Evolutionary conservation across 2,113 vertebrate genomes (phyloP), one percentile per base, ranked within the genome.

Genomic region (Strix aluco): DNA sequence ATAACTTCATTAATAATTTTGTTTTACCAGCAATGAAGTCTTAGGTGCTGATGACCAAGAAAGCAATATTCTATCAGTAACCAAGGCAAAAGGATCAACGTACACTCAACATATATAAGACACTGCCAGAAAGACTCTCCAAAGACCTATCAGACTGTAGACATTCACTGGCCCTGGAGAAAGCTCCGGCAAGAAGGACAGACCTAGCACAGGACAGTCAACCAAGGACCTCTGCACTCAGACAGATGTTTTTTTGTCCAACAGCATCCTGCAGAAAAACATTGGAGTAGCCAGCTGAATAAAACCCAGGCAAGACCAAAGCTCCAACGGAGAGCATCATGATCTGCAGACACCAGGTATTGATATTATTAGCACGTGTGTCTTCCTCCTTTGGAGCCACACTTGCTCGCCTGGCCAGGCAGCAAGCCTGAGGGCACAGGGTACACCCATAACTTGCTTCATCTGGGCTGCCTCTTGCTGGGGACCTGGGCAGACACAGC

Each of bases 371-470:
- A 80, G 34, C 42, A 40, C 0, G 0, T 5, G 23, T 26, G 19
- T 67, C 29, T 88, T 77, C 55, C 38, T 72, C 22, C 40, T 49
- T 58, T 57, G 69, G n/a, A 94, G 49, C 54, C 51, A 80, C 52
- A 16, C 15, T 40, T 47, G 57, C 17, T 34, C 2, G 0, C 34
- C 72, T 15, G 63, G 34, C 63, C 61, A 17, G 2, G 42, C 67
- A 92, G 34, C 0, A 0, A 80, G 74, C 34, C 36, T 21, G 10
- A 77, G 52, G 46, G 26, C 0, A 0, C 47, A 63, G 47, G 42
- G 23, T 13, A 21, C 0, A 1, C 54, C 49, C 29, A 32, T 1
- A 0, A 36, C 57, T 29, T 4, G 1, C 30, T 81, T 62, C 67
- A 47, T 61, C 34, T 57, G 59, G 44, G 38, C 65, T 79, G 40